Evolutionary conservation across 2,797 vertebrate species (phyloP).

Genomic region (Eurystomus glaucurus): DNA sequence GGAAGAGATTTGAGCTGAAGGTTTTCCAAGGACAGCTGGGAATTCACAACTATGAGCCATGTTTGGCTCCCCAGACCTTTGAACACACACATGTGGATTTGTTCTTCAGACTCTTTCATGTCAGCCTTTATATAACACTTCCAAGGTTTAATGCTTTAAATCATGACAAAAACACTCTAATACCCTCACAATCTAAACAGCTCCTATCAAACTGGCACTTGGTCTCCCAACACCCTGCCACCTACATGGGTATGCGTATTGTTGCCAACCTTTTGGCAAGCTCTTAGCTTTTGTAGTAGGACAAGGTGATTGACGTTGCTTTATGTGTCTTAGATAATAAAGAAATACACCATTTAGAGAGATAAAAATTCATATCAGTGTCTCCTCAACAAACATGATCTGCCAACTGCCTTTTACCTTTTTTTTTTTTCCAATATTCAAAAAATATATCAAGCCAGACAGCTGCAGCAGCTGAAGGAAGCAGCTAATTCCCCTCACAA

Average conservation of each 20-base stretch:
- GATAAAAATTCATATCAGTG: conserved; percentile 17
- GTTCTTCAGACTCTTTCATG: not conserved
- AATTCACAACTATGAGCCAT: not conserved
- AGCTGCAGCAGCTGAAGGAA: not conserved
- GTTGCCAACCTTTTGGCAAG: conserved; percentile 37
- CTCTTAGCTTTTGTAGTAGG: conserved; percentile 46
- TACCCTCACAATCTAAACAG: not conserved
- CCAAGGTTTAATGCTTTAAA: not conserved
- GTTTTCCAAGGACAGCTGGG: not conserved
- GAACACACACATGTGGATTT: not conserved
- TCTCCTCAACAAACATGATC: conserved; percentile 21
- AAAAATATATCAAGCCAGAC: not conserved
- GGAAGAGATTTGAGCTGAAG: not conserved
- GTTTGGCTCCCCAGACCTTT: not conserved
- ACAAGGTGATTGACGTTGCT: conserved; percentile 46
- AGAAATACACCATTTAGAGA: conserved; percentile 6
- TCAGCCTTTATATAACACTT: not conserved
- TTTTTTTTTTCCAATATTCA: not conserved
- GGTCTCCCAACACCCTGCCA: not conserved
- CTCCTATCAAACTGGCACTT: conserved; percentile 2
- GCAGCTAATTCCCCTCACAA: conserved; percentile 6
- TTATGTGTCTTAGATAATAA: conserved; percentile 27
- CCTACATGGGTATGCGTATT: not conserved
- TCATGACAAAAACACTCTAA: conserved; percentile 10
- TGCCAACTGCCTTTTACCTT: not conserved